These are phyloP conservation scores for Phalacrocorax aristotelis DNA, from an alignment of 2,113 vertebrate species.

Conservation along the genomic window DNA sequence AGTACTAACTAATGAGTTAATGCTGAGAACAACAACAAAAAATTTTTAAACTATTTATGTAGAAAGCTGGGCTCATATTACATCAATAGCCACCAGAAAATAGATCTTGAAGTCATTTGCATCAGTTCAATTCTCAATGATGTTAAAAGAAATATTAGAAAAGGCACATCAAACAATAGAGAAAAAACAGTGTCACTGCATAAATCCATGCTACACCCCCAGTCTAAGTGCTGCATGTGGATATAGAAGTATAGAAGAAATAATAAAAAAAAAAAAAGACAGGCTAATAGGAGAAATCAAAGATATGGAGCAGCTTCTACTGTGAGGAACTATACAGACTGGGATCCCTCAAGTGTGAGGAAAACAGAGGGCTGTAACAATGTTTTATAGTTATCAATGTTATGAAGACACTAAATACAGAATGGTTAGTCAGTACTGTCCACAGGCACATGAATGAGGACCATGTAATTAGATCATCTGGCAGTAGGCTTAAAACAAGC, in stretches of 20 bases:
- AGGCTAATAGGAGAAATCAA: not conserved
- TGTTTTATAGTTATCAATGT: not conserved
- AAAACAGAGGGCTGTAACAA: not conserved
- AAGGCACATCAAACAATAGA: not conserved
- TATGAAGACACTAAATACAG: not conserved
- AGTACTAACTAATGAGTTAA: not conserved
- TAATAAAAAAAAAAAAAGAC: not conserved
- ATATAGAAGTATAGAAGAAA: not conserved
- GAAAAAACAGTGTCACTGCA: not conserved
- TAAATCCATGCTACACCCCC: not conserved
- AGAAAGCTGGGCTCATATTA: not conserved
- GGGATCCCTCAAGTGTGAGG: not conserved
- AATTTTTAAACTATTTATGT: not conserved
- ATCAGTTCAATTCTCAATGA: not conserved
- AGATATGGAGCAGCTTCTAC: not conserved
- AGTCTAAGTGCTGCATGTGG: not conserved
- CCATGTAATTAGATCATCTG: not conserved
- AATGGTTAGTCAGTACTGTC: not conserved
- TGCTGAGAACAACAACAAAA: not conserved
- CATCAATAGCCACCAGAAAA: not conserved
- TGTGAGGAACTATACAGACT: not conserved
- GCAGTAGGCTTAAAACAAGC: not conserved
- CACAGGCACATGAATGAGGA: not conserved
- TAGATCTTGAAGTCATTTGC: not conserved
- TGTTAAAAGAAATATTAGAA: not conserved